A percentile compares a stretch with the other conserved stretches of the same genome.
Evolutionary conservation across 1,140 invertebrate species (phyloP).

Genomic region (Cyrtorhinus lividipennis): DNA sequence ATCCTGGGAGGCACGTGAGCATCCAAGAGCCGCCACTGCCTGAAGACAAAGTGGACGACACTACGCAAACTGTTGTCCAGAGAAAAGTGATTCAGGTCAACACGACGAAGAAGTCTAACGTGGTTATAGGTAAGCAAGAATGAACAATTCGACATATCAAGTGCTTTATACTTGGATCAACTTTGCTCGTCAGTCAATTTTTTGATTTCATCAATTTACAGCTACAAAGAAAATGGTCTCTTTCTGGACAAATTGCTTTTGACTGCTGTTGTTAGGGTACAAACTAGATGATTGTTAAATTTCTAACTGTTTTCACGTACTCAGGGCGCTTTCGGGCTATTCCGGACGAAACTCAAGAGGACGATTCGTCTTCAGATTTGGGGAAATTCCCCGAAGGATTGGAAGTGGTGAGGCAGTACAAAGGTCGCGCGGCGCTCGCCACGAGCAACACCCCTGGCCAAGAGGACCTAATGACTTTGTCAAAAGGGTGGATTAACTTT

Average conservation of each 20-base stretch:
- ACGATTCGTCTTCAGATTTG: neutral
- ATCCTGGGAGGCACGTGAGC: slow-evolving; percentile 13
- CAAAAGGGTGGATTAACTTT: slow-evolving; percentile 30
- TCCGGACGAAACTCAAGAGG: neutral
- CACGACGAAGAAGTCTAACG: neutral
- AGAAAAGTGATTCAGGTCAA: neutral
- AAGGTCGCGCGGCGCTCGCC: slow-evolving; percentile 15
- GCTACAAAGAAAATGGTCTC: too few relatives aligned
- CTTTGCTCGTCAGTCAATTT: too few relatives aligned
- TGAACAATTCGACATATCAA: too few relatives aligned
- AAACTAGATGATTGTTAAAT: too few relatives aligned
- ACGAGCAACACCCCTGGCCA: slow-evolving; percentile 18
- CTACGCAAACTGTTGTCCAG: neutral
- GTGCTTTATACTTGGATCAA: too few relatives aligned
- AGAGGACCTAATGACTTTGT: slow-evolving; percentile 26
- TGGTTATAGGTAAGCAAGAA: neutral
- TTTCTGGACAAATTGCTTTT: too few relatives aligned
- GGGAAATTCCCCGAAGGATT: neutral
- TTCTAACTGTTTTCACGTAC: too few relatives aligned
- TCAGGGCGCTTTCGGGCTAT: slow-evolving; percentile 8
- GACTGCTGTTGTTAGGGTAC: too few relatives aligned
- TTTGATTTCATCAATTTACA: too few relatives aligned
- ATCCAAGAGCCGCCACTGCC: slow-evolving; percentile 2
- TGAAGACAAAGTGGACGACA: slow-evolving; percentile 10
- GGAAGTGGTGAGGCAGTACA: slow-evolving; percentile 15